phyloP scores from a whole-genome alignment of 2,797 vertebrate genomes.

The Nannoperca obscura region DNA sequence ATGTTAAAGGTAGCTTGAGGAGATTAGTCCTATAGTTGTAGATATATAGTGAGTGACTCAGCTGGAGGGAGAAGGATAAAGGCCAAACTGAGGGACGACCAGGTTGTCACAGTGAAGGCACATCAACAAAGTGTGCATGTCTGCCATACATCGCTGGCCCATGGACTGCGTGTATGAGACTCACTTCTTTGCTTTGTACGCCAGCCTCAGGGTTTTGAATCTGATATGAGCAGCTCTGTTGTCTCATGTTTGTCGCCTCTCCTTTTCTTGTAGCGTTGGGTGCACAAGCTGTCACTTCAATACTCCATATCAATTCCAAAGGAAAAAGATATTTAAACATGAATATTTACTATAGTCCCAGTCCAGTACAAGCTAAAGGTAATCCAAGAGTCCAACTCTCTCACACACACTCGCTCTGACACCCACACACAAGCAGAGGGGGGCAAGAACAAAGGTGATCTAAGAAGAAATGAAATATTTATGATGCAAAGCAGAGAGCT shows the following conservation, averaged over 20 bases:
- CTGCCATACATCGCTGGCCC: not conserved
- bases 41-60: not conserved
- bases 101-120: not conserved
- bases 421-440: not conserved
- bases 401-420: not conserved
- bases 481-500: constrained; percentile 43
- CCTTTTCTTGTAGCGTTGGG: not conserved
- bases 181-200: too few species aligned
- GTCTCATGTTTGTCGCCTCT: not conserved
- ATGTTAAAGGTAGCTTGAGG: constrained; percentile 8
- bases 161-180: not conserved
- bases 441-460: constrained; percentile 26
- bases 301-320: not conserved
- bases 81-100: constrained; percentile 10
- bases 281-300: constrained; percentile 11
- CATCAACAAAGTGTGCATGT: not conserved
- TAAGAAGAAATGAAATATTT: constrained; percentile 46
- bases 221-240: constrained; percentile 8
- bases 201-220: not conserved
- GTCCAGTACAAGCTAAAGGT: constrained; percentile 8
- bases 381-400: constrained; percentile 5
- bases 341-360: constrained; percentile 22
- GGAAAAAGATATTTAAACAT: constrained; percentile 20
- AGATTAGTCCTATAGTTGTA: constrained; percentile 3
- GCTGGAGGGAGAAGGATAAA: constrained; percentile 18